Percentiles rank a stretch among this genome's conserved stretches.
Evolutionary conservation across 2,113 vertebrate genomes (phyloP).

Genomic region (Prietella phreatophila): DNA sequence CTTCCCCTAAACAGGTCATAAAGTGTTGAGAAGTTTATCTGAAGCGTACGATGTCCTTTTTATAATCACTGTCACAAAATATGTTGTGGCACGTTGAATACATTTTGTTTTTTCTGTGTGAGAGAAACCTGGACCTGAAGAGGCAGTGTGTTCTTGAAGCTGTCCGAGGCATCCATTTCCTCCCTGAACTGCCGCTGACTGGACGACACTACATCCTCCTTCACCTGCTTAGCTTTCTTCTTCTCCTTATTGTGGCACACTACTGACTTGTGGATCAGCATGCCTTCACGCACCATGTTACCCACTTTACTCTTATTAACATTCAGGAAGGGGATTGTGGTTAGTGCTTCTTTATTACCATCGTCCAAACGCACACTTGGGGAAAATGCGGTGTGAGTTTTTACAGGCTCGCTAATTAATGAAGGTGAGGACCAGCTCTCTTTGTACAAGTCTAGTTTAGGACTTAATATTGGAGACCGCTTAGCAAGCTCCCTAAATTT

Average conservation of each 20-base stretch:
- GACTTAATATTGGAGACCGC: not conserved
- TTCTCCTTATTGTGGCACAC: not conserved
- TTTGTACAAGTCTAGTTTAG: not conserved
- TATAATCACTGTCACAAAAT: not conserved
- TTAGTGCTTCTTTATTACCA: not conserved
- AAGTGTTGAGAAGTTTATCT: not conserved
- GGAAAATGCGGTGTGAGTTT: not conserved
- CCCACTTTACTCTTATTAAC: not conserved
- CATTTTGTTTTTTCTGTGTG: not conserved
- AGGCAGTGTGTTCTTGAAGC: slow-evolving; percentile 43
- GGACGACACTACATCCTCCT: not conserved
- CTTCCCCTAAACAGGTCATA: slow-evolving; percentile 20
- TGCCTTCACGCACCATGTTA: not conserved
- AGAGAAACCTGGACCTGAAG: slow-evolving; percentile 56
- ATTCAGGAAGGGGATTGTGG: not conserved
- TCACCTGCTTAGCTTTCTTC: not conserved
- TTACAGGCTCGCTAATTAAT: not conserved
- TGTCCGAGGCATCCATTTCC: not conserved
- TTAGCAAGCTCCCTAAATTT: not conserved
- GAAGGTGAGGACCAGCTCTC: not conserved
- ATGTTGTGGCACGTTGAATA: not conserved
- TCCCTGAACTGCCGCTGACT: not conserved
- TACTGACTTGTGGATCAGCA: slow-evolving; percentile 46
- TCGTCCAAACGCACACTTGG: not conserved
- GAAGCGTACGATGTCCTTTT: not conserved